A percentile compares a stretch with the other conserved stretches of the same genome.
Conservation (phyloP, 1,140 invertebrate species). For the Hylyphantes graminicola region DNA sequence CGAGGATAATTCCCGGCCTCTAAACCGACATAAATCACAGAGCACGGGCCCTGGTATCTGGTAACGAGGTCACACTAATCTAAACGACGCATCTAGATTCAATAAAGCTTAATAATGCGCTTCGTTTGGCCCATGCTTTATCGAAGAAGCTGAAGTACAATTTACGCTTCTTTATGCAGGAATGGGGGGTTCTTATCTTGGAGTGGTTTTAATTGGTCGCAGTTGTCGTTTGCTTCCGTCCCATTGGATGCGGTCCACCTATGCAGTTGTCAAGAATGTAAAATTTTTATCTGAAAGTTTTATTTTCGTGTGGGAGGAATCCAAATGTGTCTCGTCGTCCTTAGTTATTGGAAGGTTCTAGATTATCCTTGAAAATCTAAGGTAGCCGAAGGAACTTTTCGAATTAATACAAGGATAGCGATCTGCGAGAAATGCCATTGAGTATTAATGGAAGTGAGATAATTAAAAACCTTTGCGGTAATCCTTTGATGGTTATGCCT, state of each 20-base stretch:
- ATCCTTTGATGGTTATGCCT: too few relatives aligned
- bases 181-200: conserved; percentile 44
- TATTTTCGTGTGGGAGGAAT: too few relatives aligned
- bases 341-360: too few relatives aligned
- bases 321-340: too few relatives aligned
- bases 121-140: conserved; percentile 34
- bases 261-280: too few relatives aligned
- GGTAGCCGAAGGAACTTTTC: too few relatives aligned
- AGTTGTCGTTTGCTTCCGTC: conserved; percentile 50
- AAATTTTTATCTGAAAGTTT: too few relatives aligned
- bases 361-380: too few relatives aligned
- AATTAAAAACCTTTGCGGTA: too few relatives aligned
- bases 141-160: conserved; percentile 43
- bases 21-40: conserved; percentile 50
- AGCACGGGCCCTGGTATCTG: not conserved
- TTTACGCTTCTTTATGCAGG: conserved; percentile 53
- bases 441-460: too few relatives aligned
- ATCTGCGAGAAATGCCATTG: too few relatives aligned
- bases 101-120: conserved; percentile 54
- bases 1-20: not conserved
- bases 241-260: not conserved
- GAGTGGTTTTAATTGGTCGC: conserved; percentile 48
- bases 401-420: too few relatives aligned
- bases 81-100: conserved; percentile 52
- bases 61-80: conserved; percentile 46